Base-by-base conservation (phyloP, 2,797 vertebrate species). In the Acrossocheilus fasciatus region DNA sequence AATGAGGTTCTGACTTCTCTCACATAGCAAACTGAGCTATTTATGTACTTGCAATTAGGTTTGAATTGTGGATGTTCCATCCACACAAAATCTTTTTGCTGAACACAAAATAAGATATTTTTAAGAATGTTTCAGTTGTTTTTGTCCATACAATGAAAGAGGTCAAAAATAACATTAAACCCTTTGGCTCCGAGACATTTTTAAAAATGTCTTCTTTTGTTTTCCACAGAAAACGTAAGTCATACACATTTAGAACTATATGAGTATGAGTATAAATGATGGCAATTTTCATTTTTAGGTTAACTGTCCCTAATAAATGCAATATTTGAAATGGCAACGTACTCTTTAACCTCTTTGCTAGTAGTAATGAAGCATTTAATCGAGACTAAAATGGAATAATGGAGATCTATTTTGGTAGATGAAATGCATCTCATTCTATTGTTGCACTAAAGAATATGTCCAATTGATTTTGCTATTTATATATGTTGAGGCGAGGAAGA, bases 381-480 rank as follows among this genome's bases (percentile, higher is more conserved):
- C 18, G 23, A 43, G 50, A 57, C 34, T 54, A 64, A 79, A 70
- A 74, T 77, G 43, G 62, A 84, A 30, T 41, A 74, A 81, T 45
- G 47, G 54, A 23, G 2, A 64, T 74, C 20, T 47, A 41, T 64
- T 86, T 74, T 18, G 17, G 34, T 43, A 47, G 73, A 77, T 54
- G 34, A 77, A 41, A 68, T 74, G 2, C 45, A 52, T 52, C 34
- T 30, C 23, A 17, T 68, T 76, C 5, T 52, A 9, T 68, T 54
- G 34, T 77, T 68, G 36, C 36, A 30, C 62, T 77, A 30, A 39
- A 68, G 34, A 84, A 52, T 76, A 76, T 54, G 34, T 54, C 23
- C 45, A 30, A 77, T 84, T 77, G 83, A 77, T 77, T 84, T 84
- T 15, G 74, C 73, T 77, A 84, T 84, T 84, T 69, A 77, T 77